These are phyloP conservation scores for Seriola quinqueradiata DNA, from an alignment of 2,113 vertebrate species.

Conservation along the genomic window DNA sequence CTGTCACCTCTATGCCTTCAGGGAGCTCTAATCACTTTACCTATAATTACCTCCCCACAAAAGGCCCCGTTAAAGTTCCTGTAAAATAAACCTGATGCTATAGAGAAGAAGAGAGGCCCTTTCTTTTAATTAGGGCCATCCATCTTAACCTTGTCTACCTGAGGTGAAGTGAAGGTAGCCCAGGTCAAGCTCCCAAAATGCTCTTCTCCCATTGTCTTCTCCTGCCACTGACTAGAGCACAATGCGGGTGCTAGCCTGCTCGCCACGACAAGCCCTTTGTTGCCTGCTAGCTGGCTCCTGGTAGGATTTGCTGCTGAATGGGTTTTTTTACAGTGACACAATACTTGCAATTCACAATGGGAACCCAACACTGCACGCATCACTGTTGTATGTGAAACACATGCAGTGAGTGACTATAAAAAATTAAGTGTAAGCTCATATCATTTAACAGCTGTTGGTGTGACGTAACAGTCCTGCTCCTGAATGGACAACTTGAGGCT, in stretches of 20 bases:
- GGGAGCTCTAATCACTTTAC: conserved; percentile 87
- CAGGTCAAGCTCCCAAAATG: conserved; percentile 83
- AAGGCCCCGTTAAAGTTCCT: conserved; percentile 86
- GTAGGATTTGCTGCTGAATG: conserved; percentile 86
- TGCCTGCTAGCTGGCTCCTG: conserved; percentile 81
- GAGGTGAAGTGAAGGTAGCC: conserved; percentile 85
- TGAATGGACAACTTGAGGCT: conserved; percentile 78
- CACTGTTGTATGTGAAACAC: conserved; percentile 81
- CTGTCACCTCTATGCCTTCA: conserved; percentile 86
- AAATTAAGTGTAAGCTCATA: conserved; percentile 87
- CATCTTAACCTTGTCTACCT: conserved; percentile 88
- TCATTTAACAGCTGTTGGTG: conserved; percentile 83
- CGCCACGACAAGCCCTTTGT: conserved; percentile 76
- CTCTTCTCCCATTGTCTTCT: conserved; percentile 71
- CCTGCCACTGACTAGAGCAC: conserved; percentile 62
- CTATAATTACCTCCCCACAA: conserved; percentile 88
- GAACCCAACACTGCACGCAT: conserved; percentile 85
- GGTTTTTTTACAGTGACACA: conserved; percentile 83
- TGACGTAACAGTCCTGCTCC: conserved; percentile 72
- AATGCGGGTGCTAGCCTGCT: conserved; percentile 71
- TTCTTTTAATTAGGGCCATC: conserved; percentile 89
- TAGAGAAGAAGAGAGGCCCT: conserved; percentile 83
- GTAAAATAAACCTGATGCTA: conserved; percentile 87
- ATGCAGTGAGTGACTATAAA: conserved; percentile 80
- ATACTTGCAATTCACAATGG: conserved; percentile 85